Percentiles rank a stretch among this genome's conserved stretches.
Conservation (phyloP, 1,140 invertebrate genomes). For the Nixonia krombeini region DNA sequence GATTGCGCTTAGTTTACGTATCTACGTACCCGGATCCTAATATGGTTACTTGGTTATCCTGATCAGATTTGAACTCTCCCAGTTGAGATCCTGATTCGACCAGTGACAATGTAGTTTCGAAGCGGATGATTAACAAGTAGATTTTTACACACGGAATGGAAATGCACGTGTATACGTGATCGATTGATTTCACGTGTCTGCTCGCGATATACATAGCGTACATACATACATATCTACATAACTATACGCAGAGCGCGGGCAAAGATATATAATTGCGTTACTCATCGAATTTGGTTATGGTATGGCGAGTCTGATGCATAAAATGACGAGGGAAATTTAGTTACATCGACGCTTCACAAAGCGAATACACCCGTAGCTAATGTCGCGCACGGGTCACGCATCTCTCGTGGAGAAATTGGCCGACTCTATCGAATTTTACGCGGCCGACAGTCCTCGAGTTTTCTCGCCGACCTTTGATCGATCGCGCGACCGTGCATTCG, state of each 20-base stretch:
- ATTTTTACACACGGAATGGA: too few species aligned
- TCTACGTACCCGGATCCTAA: too few species aligned
- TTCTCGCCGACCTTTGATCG: slow-evolving; percentile 41
- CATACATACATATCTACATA: slow-evolving; percentile 32
- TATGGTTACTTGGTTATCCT: too few species aligned
- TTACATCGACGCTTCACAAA: slow-evolving; percentile 66
- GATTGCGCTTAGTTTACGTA: too few species aligned
- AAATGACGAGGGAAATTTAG: slow-evolving; percentile 65
- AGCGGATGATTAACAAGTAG: too few species aligned
- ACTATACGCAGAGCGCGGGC: slow-evolving; percentile 49
- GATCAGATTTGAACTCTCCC: too few species aligned
- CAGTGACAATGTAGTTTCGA: too few species aligned
- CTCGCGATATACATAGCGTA: slow-evolving; percentile 18
- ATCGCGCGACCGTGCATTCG: slow-evolving; percentile 12
- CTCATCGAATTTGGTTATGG: slow-evolving; percentile 66
- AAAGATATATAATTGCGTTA: slow-evolving; percentile 67
- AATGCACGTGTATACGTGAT: too few species aligned
- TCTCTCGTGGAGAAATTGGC: slow-evolving; percentile 50
- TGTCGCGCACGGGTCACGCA: slow-evolving; percentile 50
- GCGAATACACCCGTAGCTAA: slow-evolving; percentile 53
- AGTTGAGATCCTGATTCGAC: too few species aligned
- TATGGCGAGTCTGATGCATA: slow-evolving; percentile 67
- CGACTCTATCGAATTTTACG: slow-evolving; percentile 49
- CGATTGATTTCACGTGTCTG: too few species aligned
- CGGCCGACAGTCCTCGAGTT: slow-evolving; percentile 42